phyloP scores from a whole-genome alignment of 1,140 invertebrate species.

The Danaus melanippus region DNA sequence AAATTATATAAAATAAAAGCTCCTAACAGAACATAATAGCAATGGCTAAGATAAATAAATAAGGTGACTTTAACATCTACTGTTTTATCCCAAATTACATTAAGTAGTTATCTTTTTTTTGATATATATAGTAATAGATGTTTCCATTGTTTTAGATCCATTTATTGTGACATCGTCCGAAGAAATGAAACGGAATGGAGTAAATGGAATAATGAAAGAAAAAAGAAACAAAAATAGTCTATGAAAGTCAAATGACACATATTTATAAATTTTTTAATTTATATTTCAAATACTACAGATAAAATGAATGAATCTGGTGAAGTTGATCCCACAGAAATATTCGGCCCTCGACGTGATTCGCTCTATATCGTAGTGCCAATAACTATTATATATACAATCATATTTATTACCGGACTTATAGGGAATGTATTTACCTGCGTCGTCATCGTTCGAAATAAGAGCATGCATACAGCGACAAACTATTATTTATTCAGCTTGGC shows the following conservation, averaged over 20 bases:
- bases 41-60: too few species aligned
- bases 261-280: too few species aligned
- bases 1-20: too few species aligned
- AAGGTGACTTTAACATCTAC: too few species aligned
- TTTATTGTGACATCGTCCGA: too few species aligned
- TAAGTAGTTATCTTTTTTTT: neutral
- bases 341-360: constrained; percentile 75
- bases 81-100: neutral
- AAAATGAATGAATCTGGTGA: constrained; percentile 20
- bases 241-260: constrained; percentile 3
- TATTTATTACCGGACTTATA: constrained; percentile 88
- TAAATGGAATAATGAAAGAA: neutral
- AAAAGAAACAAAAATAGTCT: neutral
- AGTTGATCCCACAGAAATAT: constrained; percentile 43
- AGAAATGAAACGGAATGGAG: too few species aligned
- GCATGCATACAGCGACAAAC: constrained; percentile 95
- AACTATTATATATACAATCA: constrained; percentile 85
- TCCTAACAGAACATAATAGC: too few species aligned
- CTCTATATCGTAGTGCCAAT: constrained; percentile 84
- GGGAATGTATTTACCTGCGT: constrained; percentile 95
- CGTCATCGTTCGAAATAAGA: constrained; percentile 91
- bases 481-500: constrained; percentile 96
- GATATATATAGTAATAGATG: neutral
- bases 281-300: constrained; percentile 21
- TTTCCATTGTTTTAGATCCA: constrained; percentile 3